Evolutionary conservation across 2,797 vertebrate genomes (phyloP), one percentile per base, ranked within the genome.

Genomic region (Sebastes umbrosus): DNA sequence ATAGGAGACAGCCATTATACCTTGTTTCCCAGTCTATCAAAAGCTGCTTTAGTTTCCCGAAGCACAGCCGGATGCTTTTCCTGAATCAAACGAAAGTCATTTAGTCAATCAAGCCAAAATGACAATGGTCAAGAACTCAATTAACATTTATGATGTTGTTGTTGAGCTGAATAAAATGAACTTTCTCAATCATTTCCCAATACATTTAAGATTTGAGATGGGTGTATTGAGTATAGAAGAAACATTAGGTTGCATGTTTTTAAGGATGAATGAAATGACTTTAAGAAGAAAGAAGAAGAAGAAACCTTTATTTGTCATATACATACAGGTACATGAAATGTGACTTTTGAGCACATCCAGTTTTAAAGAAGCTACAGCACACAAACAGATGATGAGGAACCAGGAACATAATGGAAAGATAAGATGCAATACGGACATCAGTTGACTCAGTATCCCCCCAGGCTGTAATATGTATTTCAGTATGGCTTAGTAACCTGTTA

Each of bases 401-500:
- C 6, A 76, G 60, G 5, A 66, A 70, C 58, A 46, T 52, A 68
- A 63, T 16, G 5, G n/a, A 69, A 69, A 16, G 20, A 52, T 24
- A 22, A 69, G 5, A 60, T 76, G 20, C 36, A 54, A 62, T 55
- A 36, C 22, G 27, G 22, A 27, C 13, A 58, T 60, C 18, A 43
- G 36, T 22, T 55, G 52, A 69, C 10, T 39, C 18, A 63, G 20
- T 16, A 25, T 60, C 50, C 34, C 67, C 27, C 16, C 13, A 22
- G 7, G 31, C n/a, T 64, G 34, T 27, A 65, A 75, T 8, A 60
- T 77, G 10, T 18, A 8, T 32, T 72, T 24, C 22, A 67, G 10
- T 80, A 55, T 60, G 54, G 24, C 14, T 62, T 65, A 14, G 18
- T 73, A 69, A 79, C 5, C 43, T 34, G 27, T 83, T 80, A 74